A percentile compares a stretch with the other conserved stretches of the same genome.
Evolutionary conservation across 2,888 invertebrate species (phyloP).

Genomic region (Fissipunctia ypsillon): DNA sequence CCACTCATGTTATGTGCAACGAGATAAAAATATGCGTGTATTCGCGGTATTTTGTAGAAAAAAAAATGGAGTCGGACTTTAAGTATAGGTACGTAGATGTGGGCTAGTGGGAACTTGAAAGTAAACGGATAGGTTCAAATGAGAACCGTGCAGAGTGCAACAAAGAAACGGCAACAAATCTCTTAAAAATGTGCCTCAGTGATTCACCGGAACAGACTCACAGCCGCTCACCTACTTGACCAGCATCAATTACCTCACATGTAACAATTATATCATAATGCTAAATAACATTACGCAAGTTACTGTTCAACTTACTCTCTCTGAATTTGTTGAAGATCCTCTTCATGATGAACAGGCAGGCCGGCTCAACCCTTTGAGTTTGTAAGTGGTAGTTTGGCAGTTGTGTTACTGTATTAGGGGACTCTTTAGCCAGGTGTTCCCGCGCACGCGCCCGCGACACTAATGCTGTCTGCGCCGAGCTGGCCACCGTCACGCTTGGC

Average conservation of each 20-base stretch:
- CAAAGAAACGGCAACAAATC: slow-evolving; percentile 26
- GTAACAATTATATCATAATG: slow-evolving; percentile 54
- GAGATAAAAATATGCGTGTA: slow-evolving; percentile 45
- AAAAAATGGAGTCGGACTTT: slow-evolving; percentile 3
- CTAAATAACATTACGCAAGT: slow-evolving; percentile 47
- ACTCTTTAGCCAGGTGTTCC: slow-evolving; percentile 70
- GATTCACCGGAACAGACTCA: slow-evolving; percentile 47
- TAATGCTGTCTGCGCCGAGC: slow-evolving; percentile 75
- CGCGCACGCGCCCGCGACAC: slow-evolving; percentile 79
- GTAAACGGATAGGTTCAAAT: slow-evolving; percentile 12
- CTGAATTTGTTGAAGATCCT: slow-evolving; percentile 80
- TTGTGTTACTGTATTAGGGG: slow-evolving; percentile 19
- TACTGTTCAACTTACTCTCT: slow-evolving; percentile 79
- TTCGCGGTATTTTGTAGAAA: slow-evolving; percentile 35
- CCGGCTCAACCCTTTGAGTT: slow-evolving; percentile 16
- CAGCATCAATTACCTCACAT: slow-evolving; percentile 44
- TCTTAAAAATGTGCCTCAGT: neutral
- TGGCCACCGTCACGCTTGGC: slow-evolving; percentile 78
- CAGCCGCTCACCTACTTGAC: slow-evolving; percentile 29
- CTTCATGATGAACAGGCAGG: slow-evolving; percentile 76
- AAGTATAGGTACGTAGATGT: slow-evolving; percentile 6
- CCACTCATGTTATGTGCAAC: slow-evolving; percentile 52
- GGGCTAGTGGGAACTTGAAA: slow-evolving; percentile 12
- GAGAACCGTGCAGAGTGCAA: neutral
- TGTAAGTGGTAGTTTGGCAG: slow-evolving; percentile 14